Base-by-base conservation (phyloP, 1,140 invertebrate genomes). In the Caenorhabditis briggsae region DNA sequence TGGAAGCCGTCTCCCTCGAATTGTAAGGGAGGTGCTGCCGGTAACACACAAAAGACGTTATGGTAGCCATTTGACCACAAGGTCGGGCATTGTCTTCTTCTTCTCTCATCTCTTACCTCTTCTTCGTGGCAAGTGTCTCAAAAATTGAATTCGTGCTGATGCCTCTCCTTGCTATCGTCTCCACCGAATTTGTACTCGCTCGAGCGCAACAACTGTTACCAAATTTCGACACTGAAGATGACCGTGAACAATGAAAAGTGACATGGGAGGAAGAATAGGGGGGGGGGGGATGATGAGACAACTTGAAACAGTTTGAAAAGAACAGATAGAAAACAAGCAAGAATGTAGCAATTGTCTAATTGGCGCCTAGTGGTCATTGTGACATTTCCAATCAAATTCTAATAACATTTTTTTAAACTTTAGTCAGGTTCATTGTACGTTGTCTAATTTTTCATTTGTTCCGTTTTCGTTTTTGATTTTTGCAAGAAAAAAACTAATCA, bases 11-110 rank as follows among this genome's bases (percentile, higher is more conserved):
- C 41, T 53, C 43, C 23, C 70, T 50, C 18, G 50, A 78, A 23
- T 50, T 61, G 56, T 74, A 46, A 78, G 70, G 46, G 70, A 78
- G 70, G 46, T 78, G 70, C 70, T n/a, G 20, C 70, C 70, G 70
- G 43, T 46, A 46, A 78, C 46, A 78, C 70, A 78, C 70, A 78
- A 78, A 78, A 46, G 70, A 78, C 70, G 70, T 78, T 78, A 78
- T 78, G 70, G 70, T 78, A 78, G 70, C 70, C 70, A 78, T 78
- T 78, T 78, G 70, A 78, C 70, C 70, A 78, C 70, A 78, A 78
- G 70, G 70, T 78, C 70, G 70, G 70, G 0, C 70, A 78, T 78
- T 78, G 70, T 78, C 70, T 78, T 23, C 43, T 78, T 53, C 70
- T 78, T 46, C 46, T 74, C 41, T 18, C 12, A 46, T 61, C 70